Evolutionary conservation across 2,888 invertebrate genomes (phyloP).

Genomic region (Alsophila aescularia): DNA sequence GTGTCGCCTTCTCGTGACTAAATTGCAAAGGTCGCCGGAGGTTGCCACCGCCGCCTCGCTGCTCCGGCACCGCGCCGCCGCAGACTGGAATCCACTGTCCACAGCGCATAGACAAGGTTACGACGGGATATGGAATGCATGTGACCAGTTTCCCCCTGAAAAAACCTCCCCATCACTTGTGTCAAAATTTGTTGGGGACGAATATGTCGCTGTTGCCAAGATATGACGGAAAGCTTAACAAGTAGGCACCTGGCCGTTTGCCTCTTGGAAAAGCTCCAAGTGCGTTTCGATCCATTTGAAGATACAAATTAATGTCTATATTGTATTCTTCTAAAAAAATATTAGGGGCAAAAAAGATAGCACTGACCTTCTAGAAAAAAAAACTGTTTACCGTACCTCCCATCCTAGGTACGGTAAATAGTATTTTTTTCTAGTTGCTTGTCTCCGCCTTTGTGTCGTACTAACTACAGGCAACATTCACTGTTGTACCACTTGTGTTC

Average conservation of each 20-base stretch:
- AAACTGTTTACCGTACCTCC: too few species aligned
- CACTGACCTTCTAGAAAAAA: too few species aligned
- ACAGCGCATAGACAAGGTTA: constrained; percentile 4
- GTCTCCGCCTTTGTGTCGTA: too few species aligned
- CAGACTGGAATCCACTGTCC: background rate
- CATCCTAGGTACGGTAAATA: too few species aligned
- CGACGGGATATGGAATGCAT: background rate
- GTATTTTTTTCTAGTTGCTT: too few species aligned
- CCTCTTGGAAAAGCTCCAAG: constrained; percentile 3
- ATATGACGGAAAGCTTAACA: constrained; percentile 14
- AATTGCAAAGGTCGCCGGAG: constrained; percentile 46
- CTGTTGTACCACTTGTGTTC: too few species aligned
- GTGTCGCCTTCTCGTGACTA: constrained; percentile 60
- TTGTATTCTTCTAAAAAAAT: too few species aligned
- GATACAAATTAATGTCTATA: background rate
- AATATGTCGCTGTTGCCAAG: background rate
- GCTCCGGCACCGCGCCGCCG: background rate
- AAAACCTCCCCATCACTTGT: background rate
- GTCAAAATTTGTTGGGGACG: background rate
- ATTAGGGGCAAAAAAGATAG: too few species aligned
- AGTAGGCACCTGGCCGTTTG: constrained; percentile 10
- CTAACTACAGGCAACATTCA: too few species aligned
- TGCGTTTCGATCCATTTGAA: background rate
- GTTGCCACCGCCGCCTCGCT: constrained; percentile 1
- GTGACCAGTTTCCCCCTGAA: background rate